Conservation (phyloP, 2,888 invertebrate genomes). For the Ormyrus thymus region DNA sequence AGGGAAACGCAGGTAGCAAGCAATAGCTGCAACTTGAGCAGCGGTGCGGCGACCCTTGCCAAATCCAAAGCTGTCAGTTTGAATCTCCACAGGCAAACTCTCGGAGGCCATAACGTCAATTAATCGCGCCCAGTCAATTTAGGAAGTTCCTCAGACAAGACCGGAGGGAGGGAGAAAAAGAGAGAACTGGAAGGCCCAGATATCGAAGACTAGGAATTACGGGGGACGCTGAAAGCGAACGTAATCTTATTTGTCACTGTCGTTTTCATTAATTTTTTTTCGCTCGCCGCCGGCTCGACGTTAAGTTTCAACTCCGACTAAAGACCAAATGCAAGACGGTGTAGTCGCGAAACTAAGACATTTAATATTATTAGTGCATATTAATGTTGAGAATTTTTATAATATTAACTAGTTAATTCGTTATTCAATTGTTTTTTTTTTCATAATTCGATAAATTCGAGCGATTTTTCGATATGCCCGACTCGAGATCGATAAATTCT, state of each 20-base stretch:
- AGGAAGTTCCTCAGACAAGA: conserved; percentile 54
- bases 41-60: not conserved
- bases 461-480: no score
- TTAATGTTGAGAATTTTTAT: no score
- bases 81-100: conserved; percentile 67
- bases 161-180: conserved; percentile 57
- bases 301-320: not conserved
- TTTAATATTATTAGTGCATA: no score
- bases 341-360: no score
- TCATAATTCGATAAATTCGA: no score
- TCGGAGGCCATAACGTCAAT: conserved; percentile 66
- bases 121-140: conserved; percentile 72
- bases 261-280: conserved; percentile 36
- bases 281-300: not conserved
- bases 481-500: no score
- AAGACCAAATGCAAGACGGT: no score
- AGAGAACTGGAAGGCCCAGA: conserved; percentile 31
- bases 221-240: not conserved
- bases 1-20: no score
- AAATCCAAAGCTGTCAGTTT: conserved; percentile 64
- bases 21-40: no score
- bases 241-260: conserved; percentile 48
- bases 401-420: no score
- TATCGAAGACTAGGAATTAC: not conserved
- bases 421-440: no score